Base-by-base conservation (phyloP, 2,888 invertebrate species). In the Magallana nippona region DNA sequence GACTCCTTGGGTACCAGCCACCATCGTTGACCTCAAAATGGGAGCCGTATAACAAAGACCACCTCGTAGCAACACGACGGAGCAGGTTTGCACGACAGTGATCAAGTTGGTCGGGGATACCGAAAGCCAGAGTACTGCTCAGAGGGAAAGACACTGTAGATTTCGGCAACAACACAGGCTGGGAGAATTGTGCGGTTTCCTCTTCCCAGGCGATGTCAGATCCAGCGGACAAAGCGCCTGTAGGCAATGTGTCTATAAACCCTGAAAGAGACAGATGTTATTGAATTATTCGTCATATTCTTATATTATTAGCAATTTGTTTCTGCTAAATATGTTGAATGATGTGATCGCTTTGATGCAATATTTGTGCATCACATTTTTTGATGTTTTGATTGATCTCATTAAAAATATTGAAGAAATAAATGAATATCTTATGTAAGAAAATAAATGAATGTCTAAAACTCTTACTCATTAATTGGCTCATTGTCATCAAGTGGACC, bases 51-150 rank as follows among this genome's bases (percentile, higher is more conserved):
- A 55, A 60, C 13, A 82, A 82, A 27, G 63, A 62, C 11, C 55
- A 71, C 11, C 81, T 81, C 19, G 22, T 81, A 3, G 55, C 32
- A 62, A 32, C 17, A 15, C 63, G 62, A 11, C 63, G 63, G 11
- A 55, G 63, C 44, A 60, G 81, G 44, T 63, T 81, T 55, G 11
- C 15, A 19, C 17, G 19, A 32, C n/a, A 57, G 17, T 19, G 22
- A 19, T 27, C 10, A 44, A 44, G 44, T 44, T 44, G 62, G 58
- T 55, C 27, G 17, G 17, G 83, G 55, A 80, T 83, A 77, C 80
- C 57, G 17, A 32, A 83, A 84, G 5, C 84, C 84, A 55, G 57
- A 22, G 84, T 81, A 84, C n/a, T 81, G 27, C 60, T 84, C 81
- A n/a, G 81, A 84, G 17, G 81, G 84, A 27, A 84, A 78, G 15